Percentiles rank a stretch among this genome's conserved stretches.
Conservation (phyloP, 2,888 invertebrate species). For the Pyrochroa serraticornis region DNA sequence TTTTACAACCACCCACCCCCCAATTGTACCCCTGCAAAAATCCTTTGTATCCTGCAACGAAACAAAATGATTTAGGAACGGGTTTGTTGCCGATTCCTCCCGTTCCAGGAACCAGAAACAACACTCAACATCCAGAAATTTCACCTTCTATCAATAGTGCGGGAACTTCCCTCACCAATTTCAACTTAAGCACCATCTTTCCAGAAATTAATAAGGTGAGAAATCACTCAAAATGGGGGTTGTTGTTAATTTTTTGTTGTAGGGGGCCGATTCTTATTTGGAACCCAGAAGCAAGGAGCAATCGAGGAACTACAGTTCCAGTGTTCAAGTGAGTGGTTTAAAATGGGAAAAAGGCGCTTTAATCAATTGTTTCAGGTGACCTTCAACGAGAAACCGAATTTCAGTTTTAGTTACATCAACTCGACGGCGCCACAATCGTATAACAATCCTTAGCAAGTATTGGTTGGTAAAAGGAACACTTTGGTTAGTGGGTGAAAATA, state of each 20-base stretch:
- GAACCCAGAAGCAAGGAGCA: slow-evolving; percentile 19
- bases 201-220: slow-evolving; percentile 75
- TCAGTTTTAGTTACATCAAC: slow-evolving; percentile 35
- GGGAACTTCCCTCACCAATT: slow-evolving; percentile 71
- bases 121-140: slow-evolving; percentile 50
- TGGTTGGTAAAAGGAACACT: no score
- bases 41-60: slow-evolving; percentile 47
- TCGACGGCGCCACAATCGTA: slow-evolving; percentile 20
- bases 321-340: slow-evolving; percentile 32
- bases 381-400: slow-evolving; percentile 36
- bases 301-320: slow-evolving; percentile 21
- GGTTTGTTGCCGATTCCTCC: slow-evolving; percentile 47
- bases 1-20: slow-evolving; percentile 51
- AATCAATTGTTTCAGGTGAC: slow-evolving; percentile 34
- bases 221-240: neutral
- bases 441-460: slow-evolving; percentile 11
- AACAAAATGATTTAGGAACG: slow-evolving; percentile 45
- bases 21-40: slow-evolving; percentile 55
- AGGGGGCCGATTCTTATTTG: slow-evolving; percentile 28
- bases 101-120: slow-evolving; percentile 34
- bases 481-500: no score
- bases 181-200: slow-evolving; percentile 82
- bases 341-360: neutral
- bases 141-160: slow-evolving; percentile 48
- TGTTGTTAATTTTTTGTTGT: slow-evolving; percentile 27